A percentile compares a stretch with the other conserved stretches of the same genome.
These are phyloP conservation scores for Lutjanus erythropterus DNA, from an alignment of 2,113 vertebrate genomes.

Conservation along the genomic window DNA sequence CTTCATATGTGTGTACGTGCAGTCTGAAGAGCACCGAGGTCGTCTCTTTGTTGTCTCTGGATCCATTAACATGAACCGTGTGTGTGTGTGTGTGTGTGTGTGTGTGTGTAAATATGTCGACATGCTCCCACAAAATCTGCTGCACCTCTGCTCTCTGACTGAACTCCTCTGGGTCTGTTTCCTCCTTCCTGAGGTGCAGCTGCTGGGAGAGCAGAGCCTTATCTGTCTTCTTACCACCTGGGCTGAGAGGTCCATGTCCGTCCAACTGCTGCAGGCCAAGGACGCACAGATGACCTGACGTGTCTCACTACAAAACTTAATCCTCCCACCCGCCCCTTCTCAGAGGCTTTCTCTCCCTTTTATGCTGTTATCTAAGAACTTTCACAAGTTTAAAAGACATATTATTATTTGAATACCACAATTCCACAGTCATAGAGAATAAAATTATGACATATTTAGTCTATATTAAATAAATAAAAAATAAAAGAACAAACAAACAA, in stretches of 20 bases:
- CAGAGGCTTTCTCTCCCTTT: neutral
- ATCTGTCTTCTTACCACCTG: conserved; percentile 17
- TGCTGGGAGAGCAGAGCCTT: conserved; percentile 38
- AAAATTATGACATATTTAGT: too few species aligned
- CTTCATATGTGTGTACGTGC: neutral
- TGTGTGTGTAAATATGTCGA: neutral
- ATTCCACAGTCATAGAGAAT: neutral
- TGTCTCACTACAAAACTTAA: neutral
- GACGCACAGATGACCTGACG: conserved; percentile 13
- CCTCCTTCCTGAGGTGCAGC: conserved; percentile 43
- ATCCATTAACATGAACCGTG: neutral
- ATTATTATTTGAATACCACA: neutral
- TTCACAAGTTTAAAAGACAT: neutral
- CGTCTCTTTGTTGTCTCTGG: conserved; percentile 27
- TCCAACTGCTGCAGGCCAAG: conserved; percentile 27
- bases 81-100: too few species aligned
- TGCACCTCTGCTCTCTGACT: neutral
- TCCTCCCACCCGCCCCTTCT: conserved; percentile 16
- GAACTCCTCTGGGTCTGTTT: conserved; percentile 1
- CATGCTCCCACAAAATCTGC: neutral
- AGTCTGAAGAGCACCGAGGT: conserved; percentile 7
- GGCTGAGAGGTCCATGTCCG: neutral
- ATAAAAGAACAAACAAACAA: neutral
- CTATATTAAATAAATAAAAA: neutral
- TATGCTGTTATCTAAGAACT: neutral